Percentiles rank a stretch among this genome's conserved stretches.
phyloP scores from a whole-genome alignment of 2,113 vertebrate species.

The Tautogolabrus adspersus region DNA sequence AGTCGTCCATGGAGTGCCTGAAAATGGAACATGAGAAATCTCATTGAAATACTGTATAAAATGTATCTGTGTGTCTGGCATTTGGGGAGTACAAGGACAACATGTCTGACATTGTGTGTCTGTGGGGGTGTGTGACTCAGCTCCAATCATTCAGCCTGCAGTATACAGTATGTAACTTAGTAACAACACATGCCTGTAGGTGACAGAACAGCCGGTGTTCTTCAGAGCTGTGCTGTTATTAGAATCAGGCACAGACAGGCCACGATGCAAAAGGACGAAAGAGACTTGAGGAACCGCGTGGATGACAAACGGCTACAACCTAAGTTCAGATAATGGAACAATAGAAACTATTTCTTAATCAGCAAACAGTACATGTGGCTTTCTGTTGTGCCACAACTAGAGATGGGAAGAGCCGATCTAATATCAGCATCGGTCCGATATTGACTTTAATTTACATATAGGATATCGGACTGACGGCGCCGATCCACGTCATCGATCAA shows the following conservation, averaged over 20 bases:
- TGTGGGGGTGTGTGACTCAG: not conserved
- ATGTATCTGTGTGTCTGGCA: not conserved
- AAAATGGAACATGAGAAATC: not conserved
- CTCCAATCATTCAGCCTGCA: slow-evolving; percentile 14
- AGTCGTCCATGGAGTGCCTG: slow-evolving; percentile 78
- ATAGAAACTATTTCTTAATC: not conserved
- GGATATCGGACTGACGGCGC: too few relatives aligned
- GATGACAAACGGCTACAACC: not conserved
- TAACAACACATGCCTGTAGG: not conserved
- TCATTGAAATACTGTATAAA: not conserved
- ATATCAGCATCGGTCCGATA: too few relatives aligned
- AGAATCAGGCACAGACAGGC: slow-evolving; percentile 1
- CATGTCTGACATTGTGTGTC: not conserved
- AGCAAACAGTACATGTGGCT: not conserved
- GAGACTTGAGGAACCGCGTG: not conserved
- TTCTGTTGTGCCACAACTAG: too few relatives aligned
- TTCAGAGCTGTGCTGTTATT: slow-evolving; percentile 7
- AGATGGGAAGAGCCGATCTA: too few relatives aligned
- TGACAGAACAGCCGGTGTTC: not conserved
- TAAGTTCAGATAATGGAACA: too few relatives aligned
- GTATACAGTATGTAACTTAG: not conserved
- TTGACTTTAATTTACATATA: too few relatives aligned
- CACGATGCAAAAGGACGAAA: not conserved
- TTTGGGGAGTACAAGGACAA: not conserved
- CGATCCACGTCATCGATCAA: too few relatives aligned